Percentiles rank a stretch among this genome's conserved stretches.
Conservation (phyloP, 2,888 invertebrate species). For the Bellardia pandia region DNA sequence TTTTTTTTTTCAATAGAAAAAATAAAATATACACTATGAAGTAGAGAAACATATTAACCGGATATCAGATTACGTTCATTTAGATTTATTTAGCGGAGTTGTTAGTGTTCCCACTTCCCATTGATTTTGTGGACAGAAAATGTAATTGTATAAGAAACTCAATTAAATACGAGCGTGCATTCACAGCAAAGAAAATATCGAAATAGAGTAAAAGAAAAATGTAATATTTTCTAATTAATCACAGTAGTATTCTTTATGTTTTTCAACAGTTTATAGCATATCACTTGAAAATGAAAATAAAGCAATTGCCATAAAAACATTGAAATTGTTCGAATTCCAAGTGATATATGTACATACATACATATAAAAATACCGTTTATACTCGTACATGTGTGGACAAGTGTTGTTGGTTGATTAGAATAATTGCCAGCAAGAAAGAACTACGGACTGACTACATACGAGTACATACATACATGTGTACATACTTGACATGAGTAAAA, state of each 20-base stretch:
- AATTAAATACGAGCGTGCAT: conserved; percentile 3
- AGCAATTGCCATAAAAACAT: conserved; percentile 21
- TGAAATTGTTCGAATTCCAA: conserved; percentile 56
- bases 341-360: background rate
- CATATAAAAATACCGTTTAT: conserved; percentile 27
- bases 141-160: conserved; percentile 51
- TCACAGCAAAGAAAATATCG: conserved; percentile 35
- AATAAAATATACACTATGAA: background rate
- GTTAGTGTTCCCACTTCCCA: conserved; percentile 66
- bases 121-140: conserved; percentile 45
- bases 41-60: conserved; percentile 59
- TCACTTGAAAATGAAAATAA: conserved; percentile 3
- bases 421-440: conserved; percentile 40
- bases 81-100: conserved; percentile 46
- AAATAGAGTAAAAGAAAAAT: background rate
- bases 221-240: conserved; percentile 50
- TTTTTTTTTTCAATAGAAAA: background rate
- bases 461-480: background rate
- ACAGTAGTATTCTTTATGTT: conserved; percentile 21
- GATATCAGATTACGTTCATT: conserved; percentile 72
- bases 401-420: conserved; percentile 41
- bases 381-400: conserved; percentile 28
- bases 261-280: background rate
- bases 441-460: background rate
- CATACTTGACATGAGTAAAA: conserved; percentile 29